Conservation (phyloP, 2,113 vertebrate genomes). For the Ariopsis seemanni region DNA sequence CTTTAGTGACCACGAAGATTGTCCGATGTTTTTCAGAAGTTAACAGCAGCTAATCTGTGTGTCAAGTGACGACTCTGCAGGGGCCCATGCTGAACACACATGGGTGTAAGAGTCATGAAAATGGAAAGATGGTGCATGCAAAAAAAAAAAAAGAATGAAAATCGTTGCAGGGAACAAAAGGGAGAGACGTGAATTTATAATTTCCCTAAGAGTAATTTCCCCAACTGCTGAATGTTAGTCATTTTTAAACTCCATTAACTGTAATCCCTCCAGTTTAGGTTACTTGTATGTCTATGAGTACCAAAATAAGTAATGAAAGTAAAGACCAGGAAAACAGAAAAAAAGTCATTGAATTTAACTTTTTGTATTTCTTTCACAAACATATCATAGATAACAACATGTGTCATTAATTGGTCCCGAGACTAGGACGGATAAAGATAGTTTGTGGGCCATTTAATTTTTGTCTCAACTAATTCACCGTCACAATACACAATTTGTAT, state of each 20-base stretch:
- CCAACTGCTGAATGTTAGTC: not conserved
- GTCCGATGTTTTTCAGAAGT: not conserved
- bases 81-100: not conserved
- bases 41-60: not conserved
- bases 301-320: not conserved
- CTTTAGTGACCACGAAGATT: not conserved
- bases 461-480: not conserved
- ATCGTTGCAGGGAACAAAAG: not conserved
- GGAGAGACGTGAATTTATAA: not conserved
- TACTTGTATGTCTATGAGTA: not conserved
- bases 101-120: not conserved
- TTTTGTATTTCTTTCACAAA: not conserved
- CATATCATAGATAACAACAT: not conserved
- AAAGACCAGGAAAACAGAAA: not conserved
- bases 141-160: too few relatives aligned
- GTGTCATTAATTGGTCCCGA: not conserved
- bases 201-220: not conserved
- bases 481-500: not conserved
- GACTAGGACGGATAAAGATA: not conserved
- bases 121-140: not conserved
- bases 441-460: not conserved
- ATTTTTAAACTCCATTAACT: not conserved
- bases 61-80: not conserved
- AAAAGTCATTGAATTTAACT: not conserved
- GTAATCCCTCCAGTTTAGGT: not conserved